Evolutionary conservation across 1,140 invertebrate species (phyloP), one percentile per base, ranked within the genome.

Genomic region (Neodiprion fabricii): DNA sequence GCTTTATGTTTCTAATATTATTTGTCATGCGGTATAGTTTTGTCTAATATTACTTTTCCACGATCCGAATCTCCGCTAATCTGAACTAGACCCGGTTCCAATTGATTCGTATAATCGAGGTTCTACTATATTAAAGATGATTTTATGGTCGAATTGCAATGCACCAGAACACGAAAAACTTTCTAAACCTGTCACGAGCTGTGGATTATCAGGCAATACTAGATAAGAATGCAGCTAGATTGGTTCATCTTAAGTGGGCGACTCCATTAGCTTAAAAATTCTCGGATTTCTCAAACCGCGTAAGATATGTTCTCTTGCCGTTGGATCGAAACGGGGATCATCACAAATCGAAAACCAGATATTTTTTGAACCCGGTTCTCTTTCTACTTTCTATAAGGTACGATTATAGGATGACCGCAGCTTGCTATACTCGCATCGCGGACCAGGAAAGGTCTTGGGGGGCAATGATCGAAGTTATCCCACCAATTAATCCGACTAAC

Each of bases 401-500:
- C 9, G 11, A 5, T 61, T 61, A 40, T 5, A 61, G 53, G n/a
- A 61, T 61, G 53, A 61, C n/a, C 53, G 53, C 9, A 61, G 8
- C 11, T 17, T 9, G 53, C 53, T 61, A 61, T 61, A 14, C 5
- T 61, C 11, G n/a, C 11, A 61, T 8, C 53, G 9, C 4, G 53
- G 9, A 17, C 9, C 53, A 61, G 53, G 53, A 61, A 61, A 61
- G 53, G 53, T 61, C 53, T 17, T 17, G 4, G 28, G 1, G 53
- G 53, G 5, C 53, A 61, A 61, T 9, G 53, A 61, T 61, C 53
- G 53, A 9, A 61, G 53, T 61, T 61, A 61, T 61, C 53, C 53
- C 53, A 61, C n/a, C 9, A 61, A 61, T 61, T 61, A 61, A 61
- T 61, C 53, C 53, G n/a, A 17, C 53, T 61, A 61, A 61, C 53